phyloP scores from a whole-genome alignment of 1,140 invertebrate genomes.

The Bicyclus anynana region DNA sequence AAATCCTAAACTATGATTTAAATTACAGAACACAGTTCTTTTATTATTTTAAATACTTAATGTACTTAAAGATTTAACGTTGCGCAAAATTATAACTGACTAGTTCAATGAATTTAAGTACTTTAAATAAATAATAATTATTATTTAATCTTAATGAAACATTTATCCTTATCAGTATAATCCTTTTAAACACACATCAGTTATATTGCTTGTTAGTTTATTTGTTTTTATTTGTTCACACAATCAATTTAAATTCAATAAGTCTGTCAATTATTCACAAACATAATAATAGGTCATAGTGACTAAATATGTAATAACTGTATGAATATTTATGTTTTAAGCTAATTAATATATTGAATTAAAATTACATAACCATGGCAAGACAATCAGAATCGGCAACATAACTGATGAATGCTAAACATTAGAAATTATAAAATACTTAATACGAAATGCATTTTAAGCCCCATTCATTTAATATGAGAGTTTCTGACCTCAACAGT shows the following conservation, averaged over 20 bases:
- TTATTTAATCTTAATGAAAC: constrained; percentile 57
- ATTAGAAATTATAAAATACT: constrained; percentile 60
- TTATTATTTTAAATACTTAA: constrained; percentile 64
- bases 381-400: constrained; percentile 1
- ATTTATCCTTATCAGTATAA: constrained; percentile 68
- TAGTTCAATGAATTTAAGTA: constrained; percentile 78
- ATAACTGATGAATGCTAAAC: constrained; percentile 13
- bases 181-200: constrained; percentile 14
- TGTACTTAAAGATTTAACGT: constrained; percentile 70
- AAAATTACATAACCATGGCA: neutral
- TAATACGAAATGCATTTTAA: constrained; percentile 68
- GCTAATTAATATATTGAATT: no score
- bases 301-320: no score
- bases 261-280: neutral
- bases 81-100: constrained; percentile 78
- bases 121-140: constrained; percentile 75
- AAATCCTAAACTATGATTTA: constrained; percentile 69
- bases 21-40: constrained; percentile 68
- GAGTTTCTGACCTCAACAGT: constrained; percentile 28
- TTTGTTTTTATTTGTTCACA: no score
- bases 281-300: no score
- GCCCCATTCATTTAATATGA: constrained; percentile 33
- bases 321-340: no score
- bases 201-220: constrained; percentile 6
- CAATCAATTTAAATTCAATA: no score